phyloP scores from a whole-genome alignment of 2,888 invertebrate species.

The Esperia sulphurella region DNA sequence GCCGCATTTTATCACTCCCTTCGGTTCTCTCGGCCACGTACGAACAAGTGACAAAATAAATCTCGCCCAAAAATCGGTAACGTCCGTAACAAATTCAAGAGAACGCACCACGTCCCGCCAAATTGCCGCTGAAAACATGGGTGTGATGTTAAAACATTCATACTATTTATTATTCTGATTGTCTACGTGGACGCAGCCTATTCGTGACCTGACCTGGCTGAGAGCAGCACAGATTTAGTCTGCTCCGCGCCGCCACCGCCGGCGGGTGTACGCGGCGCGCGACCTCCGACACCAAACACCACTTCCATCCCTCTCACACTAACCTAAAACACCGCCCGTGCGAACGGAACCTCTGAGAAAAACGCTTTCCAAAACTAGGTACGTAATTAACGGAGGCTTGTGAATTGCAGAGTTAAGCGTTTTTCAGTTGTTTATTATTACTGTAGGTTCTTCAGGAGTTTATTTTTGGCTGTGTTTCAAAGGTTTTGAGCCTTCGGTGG shows the following conservation, averaged over 20 bases:
- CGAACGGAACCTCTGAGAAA: conserved; percentile 27
- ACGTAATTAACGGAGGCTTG: conserved; percentile 39
- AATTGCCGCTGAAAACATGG: conserved; percentile 33
- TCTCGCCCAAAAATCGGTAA: conserved; percentile 25
- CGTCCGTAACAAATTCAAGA: conserved; percentile 32
- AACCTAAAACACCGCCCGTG: conserved; percentile 41
- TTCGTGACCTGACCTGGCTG: conserved; percentile 67
- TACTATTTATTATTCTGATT: conserved; percentile 29
- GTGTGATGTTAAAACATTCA: conserved; percentile 28
- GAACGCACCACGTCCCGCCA: conserved; percentile 28
- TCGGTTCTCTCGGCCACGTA: too few species aligned
- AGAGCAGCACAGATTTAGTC: conserved; percentile 71
- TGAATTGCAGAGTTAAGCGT: conserved; percentile 27
- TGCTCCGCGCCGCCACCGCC: conserved; percentile 63
- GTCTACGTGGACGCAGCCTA: conserved; percentile 37
- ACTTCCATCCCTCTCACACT: conserved; percentile 45
- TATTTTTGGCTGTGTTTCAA: background rate
- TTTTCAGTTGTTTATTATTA: background rate
- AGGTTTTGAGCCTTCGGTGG: too few species aligned
- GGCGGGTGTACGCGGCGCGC: conserved; percentile 44
- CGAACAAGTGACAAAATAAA: too few species aligned
- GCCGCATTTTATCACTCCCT: too few species aligned
- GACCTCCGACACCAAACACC: conserved; percentile 24
- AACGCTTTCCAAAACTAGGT: conserved; percentile 33
- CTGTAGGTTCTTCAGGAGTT: background rate